Percentiles rank a stretch among this genome's conserved stretches.
Evolutionary conservation across 2,113 vertebrate genomes (phyloP).

Genomic region (Callochromis pleurospilus): DNA sequence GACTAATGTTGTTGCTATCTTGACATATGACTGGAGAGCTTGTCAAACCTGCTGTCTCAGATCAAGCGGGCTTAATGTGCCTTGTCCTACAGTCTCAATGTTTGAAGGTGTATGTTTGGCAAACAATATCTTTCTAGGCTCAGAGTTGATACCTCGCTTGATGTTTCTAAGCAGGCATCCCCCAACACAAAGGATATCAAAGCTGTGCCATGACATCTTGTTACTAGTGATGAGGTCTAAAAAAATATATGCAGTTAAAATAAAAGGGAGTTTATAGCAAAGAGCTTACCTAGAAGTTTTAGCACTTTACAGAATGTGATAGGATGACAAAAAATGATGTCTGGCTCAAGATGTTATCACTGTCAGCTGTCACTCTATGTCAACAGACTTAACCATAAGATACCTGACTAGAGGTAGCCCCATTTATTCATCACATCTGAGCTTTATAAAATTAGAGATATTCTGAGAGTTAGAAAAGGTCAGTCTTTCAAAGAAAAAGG

Average conservation of each 20-base stretch:
- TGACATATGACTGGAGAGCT: constrained; percentile 6
- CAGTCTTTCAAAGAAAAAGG: not conserved
- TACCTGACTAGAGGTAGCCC: not conserved
- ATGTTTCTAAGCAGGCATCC: not conserved
- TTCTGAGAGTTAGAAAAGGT: not conserved
- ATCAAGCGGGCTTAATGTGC: constrained; percentile 22
- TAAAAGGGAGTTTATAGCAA: not conserved
- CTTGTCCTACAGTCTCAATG: not conserved
- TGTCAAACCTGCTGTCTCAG: constrained; percentile 31
- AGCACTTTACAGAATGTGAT: not conserved
- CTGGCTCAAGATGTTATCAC: not conserved
- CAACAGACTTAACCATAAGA: not conserved
- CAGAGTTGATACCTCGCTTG: constrained; percentile 4
- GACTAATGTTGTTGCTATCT: constrained; percentile 22
- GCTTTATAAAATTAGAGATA: not conserved
- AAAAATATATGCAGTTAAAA: not conserved
- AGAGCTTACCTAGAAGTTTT: not conserved
- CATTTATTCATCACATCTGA: not conserved
- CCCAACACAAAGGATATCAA: constrained; percentile 6
- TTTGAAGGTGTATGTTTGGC: not conserved
- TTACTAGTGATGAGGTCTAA: not conserved
- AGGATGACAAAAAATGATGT: not conserved
- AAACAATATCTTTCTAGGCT: constrained; percentile 5
- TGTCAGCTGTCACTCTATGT: not conserved
- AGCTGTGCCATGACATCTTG: constrained; percentile 4